A percentile compares a stretch with the other conserved stretches of the same genome.
Evolutionary conservation across 2,888 invertebrate species (phyloP).

Genomic region (Acanthoscelides obtectus): DNA sequence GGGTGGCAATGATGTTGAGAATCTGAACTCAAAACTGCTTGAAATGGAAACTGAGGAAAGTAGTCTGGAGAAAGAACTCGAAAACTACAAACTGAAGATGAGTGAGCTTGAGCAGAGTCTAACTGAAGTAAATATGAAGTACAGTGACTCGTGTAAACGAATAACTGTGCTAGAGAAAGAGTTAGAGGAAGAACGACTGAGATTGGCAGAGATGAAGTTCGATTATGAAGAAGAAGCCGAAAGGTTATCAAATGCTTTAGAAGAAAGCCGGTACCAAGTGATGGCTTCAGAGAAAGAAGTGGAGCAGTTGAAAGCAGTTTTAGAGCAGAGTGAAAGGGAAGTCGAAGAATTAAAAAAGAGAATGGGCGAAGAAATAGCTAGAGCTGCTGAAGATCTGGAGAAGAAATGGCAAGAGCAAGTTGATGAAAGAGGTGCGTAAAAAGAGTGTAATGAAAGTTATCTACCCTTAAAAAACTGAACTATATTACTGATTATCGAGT

Average conservation of each 20-base stretch:
- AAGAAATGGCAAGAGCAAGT: conserved; percentile 50
- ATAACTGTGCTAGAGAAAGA: conserved; percentile 8
- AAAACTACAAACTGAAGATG: not conserved
- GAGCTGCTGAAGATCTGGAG: conserved; percentile 21
- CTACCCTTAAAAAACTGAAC: no score
- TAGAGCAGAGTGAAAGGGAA: conserved; percentile 19
- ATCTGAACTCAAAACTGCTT: not conserved
- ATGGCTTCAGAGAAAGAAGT: conserved; percentile 19
- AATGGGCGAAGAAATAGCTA: conserved; percentile 34
- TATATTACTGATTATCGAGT: no score
- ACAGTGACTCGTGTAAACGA: not conserved
- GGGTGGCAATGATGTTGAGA: not conserved
- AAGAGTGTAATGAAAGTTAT: not conserved
- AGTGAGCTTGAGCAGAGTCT: not conserved
- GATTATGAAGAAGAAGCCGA: conserved; percentile 1
- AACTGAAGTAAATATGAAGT: not conserved
- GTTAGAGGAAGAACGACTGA: conserved; percentile 29
- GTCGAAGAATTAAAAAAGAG: conserved; percentile 28
- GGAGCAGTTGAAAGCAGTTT: conserved; percentile 9
- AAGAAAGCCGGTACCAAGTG: not conserved
- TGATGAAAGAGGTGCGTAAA: conserved; percentile 48
- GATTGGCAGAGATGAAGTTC: conserved; percentile 19
- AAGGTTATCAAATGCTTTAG: not conserved
- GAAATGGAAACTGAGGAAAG: not conserved
- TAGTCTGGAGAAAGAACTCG: not conserved